Evolutionary conservation across 1,140 invertebrate genomes (phyloP), one percentile per base, ranked within the genome.

Genomic region (Chymomyza costata): DNA sequence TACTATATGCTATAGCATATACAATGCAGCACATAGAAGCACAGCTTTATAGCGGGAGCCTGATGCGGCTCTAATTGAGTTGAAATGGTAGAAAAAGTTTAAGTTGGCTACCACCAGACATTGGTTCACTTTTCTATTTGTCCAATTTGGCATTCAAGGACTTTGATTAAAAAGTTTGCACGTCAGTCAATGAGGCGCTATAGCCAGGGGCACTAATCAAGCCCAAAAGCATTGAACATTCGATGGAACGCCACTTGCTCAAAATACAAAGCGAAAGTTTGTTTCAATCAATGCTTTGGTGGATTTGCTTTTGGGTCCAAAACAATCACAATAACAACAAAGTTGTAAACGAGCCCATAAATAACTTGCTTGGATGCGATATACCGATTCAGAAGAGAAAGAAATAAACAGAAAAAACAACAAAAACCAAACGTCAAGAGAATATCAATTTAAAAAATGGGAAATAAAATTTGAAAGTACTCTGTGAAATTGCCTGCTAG

Each of bases 381-480:
- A n/a, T n/a, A n/a, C n/a, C 40, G 48, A 53, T 50, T 37, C n/a
- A 37, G 40, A 57, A n/a, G n/a, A n/a, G n/a, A n/a, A n/a, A n/a
- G n/a, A n/a, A n/a, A n/a, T n/a, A n/a, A n/a, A n/a, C n/a, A n/a
- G n/a, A n/a, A n/a, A n/a, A n/a, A n/a, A 46, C 58, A 21, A n/a
- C n/a, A n/a, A n/a, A n/a, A n/a, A 38, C 31, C 49, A 78, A 65
- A 76, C 71, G 71, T 76, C 71, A 76, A 66, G 78, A 62, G 71
- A 76, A 76, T 76, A 76, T 78, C 71, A 76, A 76, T 76, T 76
- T 76, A 71, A 78, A 76, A 76, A n/a, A n/a, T n/a, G n/a, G n/a
- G n/a, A n/a, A n/a, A n/a, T n/a, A n/a, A n/a, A n/a, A n/a, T n/a
- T n/a, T n/a, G n/a, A n/a, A n/a, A n/a, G n/a, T n/a, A n/a, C n/a